phyloP scores from a whole-genome alignment of 2,797 vertebrate species.

The Anniella stebbinsi region DNA sequence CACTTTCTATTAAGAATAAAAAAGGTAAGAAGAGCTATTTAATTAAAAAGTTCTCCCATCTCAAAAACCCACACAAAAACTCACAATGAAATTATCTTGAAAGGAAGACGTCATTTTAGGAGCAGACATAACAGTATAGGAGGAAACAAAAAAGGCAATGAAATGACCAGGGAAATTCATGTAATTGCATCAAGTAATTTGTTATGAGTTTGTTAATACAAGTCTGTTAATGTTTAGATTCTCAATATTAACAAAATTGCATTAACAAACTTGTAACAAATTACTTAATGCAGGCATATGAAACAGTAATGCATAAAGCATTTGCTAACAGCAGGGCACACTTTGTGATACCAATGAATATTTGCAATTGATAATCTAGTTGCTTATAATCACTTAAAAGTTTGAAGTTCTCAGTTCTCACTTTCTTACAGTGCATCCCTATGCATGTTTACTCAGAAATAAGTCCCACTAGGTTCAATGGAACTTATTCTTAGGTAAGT shows the following conservation, averaged over 20 bases:
- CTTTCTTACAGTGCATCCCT: not conserved
- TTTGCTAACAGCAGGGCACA: not conserved
- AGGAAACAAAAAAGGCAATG: not conserved
- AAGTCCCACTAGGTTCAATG: not conserved
- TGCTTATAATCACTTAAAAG: not conserved
- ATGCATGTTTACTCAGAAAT: not conserved
- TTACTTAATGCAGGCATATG: not conserved
- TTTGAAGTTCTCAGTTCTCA: not conserved
- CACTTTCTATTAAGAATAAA: conserved; percentile 68
- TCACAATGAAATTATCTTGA: conserved; percentile 56
- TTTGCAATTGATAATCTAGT: not conserved
- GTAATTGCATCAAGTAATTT: not conserved
- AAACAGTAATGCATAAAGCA: not conserved
- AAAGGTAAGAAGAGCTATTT: conserved; percentile 65
- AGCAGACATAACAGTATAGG: conserved; percentile 13
- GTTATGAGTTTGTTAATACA: too few relatives aligned
- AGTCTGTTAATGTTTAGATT: not conserved
- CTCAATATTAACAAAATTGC: not conserved
- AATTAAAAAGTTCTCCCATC: conserved; percentile 70
- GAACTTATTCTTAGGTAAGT: not conserved
- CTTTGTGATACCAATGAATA: not conserved
- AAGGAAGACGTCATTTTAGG: conserved; percentile 61
- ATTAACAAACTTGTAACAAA: not conserved
- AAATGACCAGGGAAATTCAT: not conserved
- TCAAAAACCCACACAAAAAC: conserved; percentile 33